Evolutionary conservation across 1,140 invertebrate genomes (phyloP).

Genomic region (Drusus annulatus): DNA sequence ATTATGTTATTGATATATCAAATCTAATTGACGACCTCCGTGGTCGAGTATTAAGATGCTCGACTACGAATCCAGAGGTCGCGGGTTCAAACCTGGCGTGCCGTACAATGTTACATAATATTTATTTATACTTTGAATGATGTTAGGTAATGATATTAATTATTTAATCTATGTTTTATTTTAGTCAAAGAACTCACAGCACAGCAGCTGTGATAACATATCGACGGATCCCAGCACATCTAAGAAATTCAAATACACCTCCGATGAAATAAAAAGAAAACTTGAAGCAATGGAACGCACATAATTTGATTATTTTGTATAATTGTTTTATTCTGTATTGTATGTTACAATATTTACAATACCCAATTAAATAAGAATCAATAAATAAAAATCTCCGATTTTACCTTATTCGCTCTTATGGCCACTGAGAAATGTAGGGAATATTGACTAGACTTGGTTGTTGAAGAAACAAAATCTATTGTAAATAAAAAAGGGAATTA

Average conservation of each 20-base stretch:
- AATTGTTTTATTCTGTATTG: neutral
- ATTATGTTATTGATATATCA: too few relatives aligned
- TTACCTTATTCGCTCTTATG: too few relatives aligned
- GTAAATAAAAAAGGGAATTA: too few relatives aligned
- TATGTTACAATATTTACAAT: neutral
- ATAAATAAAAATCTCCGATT: too few relatives aligned
- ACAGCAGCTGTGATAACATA: conserved; percentile 26
- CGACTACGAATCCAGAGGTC: too few relatives aligned
- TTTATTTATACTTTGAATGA: neutral
- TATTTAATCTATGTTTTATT: neutral
- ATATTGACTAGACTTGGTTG: too few relatives aligned
- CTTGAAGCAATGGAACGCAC: conserved; percentile 43
- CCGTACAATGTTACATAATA: neutral
- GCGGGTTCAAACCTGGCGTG: too few relatives aligned
- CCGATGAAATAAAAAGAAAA: conserved; percentile 50
- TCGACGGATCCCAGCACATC: neutral
- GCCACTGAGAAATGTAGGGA: too few relatives aligned
- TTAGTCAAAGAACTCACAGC: conserved; percentile 30
- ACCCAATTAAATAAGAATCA: too few relatives aligned
- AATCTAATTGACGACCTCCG: too few relatives aligned
- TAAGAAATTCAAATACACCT: conserved; percentile 47
- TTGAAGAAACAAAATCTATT: too few relatives aligned
- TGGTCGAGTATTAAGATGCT: too few relatives aligned
- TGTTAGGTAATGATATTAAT: neutral
- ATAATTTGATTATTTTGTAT: neutral